Conservation (phyloP, 1,140 invertebrate species). For the Ceratosolen fusciceps region DNA sequence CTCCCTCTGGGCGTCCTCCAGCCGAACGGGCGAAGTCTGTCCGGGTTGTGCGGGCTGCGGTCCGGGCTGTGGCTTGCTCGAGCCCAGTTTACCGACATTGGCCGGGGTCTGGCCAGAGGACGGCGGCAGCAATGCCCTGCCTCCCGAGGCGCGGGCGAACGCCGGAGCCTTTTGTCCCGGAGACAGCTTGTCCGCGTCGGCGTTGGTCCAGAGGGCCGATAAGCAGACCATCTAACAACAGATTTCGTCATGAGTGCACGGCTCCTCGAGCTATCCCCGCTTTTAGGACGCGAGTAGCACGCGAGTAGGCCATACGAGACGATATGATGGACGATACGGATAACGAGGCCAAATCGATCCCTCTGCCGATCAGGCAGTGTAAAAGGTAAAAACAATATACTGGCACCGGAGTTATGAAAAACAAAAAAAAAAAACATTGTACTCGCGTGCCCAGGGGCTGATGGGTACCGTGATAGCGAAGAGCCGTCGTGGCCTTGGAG, state of each 20-base stretch:
- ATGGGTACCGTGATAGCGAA: conserved; percentile 7
- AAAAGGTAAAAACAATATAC: no score
- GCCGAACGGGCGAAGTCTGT: neutral
- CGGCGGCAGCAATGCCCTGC: conserved; percentile 58
- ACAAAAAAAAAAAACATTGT: neutral
- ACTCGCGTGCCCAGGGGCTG: neutral
- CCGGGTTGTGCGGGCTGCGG: no score
- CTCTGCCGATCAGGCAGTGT: no score
- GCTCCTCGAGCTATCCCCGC: no score
- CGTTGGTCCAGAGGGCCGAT: conserved; percentile 17
- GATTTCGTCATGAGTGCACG: neutral
- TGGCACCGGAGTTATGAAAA: no score
- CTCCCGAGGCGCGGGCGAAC: conserved; percentile 60
- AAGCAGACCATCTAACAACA: conserved; percentile 6
- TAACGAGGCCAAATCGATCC: no score
- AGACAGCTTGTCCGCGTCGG: conserved; percentile 58
- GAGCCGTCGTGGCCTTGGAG: neutral
- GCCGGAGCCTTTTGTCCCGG: conserved; percentile 63
- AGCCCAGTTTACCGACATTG: conserved; percentile 54
- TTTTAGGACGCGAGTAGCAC: no score
- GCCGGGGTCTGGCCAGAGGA: conserved; percentile 45
- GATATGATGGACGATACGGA: neutral
- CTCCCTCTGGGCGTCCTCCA: conserved; percentile 60
- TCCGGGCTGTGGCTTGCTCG: conserved; percentile 51
- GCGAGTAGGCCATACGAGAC: neutral